phyloP scores from a whole-genome alignment of 64 coral and sea anemone species.

The Dendrophyllia cribrosa region DNA sequence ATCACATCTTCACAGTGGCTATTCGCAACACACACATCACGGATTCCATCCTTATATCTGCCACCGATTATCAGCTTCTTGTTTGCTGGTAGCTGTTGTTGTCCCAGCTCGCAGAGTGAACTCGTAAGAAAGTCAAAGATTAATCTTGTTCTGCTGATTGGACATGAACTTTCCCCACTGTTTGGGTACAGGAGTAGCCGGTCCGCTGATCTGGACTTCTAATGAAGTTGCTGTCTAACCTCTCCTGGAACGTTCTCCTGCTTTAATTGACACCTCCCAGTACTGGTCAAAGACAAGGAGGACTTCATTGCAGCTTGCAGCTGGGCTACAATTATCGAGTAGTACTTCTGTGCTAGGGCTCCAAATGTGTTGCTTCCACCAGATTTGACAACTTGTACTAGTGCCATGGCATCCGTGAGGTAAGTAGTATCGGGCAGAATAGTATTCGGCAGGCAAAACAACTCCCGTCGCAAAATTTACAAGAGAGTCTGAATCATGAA shows the following conservation, averaged over 20 bases:
- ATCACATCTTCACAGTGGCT: neutral
- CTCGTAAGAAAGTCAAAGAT: conserved; percentile 60
- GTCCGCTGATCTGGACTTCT: conserved; percentile 66
- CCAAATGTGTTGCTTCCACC: conserved; percentile 56
- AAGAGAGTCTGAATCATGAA: neutral
- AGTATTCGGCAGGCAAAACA: conserved; percentile 66
- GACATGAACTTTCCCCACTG: conserved; percentile 68
- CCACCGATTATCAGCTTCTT: conserved; percentile 58
- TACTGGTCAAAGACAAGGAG: conserved; percentile 79
- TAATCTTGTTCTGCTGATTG: conserved; percentile 62
- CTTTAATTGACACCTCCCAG: conserved; percentile 65
- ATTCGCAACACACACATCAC: conserved; percentile 10
- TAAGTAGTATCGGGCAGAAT: conserved; percentile 35
- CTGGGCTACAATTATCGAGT: neutral
- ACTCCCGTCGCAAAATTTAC: conserved; percentile 66
- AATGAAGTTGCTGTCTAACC: conserved; percentile 32
- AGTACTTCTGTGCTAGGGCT: conserved; percentile 63
- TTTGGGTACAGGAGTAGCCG: conserved; percentile 72
- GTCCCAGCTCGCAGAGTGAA: conserved; percentile 45
- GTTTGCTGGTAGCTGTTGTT: conserved; percentile 19
- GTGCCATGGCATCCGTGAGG: conserved; percentile 76
- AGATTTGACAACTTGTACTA: conserved; percentile 68
- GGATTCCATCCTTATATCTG: conserved; percentile 35
- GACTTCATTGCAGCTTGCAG: conserved; percentile 18
- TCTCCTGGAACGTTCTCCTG: conserved; percentile 67